phyloP scores from a whole-genome alignment of 2,797 vertebrate genomes.

The Molossus alvarezi region DNA sequence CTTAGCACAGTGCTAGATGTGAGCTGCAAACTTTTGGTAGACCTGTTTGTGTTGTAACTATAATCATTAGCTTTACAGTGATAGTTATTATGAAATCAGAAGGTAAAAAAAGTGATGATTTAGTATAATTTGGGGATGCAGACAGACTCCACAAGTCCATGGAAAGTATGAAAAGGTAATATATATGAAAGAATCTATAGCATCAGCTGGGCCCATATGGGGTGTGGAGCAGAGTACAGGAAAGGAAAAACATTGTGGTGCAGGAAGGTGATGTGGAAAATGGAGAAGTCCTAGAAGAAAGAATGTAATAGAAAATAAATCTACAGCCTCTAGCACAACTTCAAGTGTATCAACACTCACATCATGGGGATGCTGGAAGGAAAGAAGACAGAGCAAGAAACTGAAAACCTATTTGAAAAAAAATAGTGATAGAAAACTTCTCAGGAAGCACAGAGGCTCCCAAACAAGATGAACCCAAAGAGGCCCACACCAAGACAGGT shows the following conservation, averaged over 20 bases:
- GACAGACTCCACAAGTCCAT: background rate
- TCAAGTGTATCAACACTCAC: background rate
- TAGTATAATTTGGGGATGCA: background rate
- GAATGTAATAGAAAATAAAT: background rate
- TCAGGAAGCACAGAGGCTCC: background rate
- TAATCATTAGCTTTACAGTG: slow-evolving; percentile 33
- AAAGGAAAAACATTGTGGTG: background rate
- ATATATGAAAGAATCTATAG: background rate
- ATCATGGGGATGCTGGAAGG: background rate
- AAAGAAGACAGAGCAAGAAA: background rate
- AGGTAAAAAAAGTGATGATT: slow-evolving; percentile 9
- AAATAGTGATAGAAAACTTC: background rate
- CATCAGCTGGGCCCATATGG: background rate
- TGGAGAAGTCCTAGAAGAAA: background rate
- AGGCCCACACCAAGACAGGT: background rate
- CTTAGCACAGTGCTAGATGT: background rate
- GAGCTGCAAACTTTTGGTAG: background rate
- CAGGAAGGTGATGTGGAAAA: background rate
- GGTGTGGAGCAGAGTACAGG: background rate
- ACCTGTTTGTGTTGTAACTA: background rate
- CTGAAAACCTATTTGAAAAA: background rate
- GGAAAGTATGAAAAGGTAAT: background rate
- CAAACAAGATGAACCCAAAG: background rate
- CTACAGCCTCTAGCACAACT: background rate
- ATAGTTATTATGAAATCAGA: background rate